A percentile compares a stretch with the other conserved stretches of the same genome.
These are phyloP conservation scores for Mesocentrotus franciscanus DNA, from an alignment of 53 echinoderm and acorn worm genomes.

Conservation along the genomic window DNA sequence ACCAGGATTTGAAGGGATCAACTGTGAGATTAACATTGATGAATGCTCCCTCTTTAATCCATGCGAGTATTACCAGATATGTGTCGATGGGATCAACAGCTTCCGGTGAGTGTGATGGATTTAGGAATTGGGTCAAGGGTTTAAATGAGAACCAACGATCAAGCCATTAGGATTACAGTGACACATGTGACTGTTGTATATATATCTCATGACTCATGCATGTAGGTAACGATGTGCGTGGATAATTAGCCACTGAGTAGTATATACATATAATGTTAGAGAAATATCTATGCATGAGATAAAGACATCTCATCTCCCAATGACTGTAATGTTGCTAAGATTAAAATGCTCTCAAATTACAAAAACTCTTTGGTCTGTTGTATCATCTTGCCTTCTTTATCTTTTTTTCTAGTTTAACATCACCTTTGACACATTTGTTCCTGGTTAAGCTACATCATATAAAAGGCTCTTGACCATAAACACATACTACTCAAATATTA, in stretches of 20 bases:
- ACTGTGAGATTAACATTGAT: constrained; percentile 88
- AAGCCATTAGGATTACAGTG: not conserved
- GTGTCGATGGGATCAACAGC: constrained; percentile 87
- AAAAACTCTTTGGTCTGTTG: no score
- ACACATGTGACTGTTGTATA: not conserved
- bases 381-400: no score
- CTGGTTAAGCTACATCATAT: no score
- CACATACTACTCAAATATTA: no score
- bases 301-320: no score
- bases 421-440: no score
- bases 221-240: not conserved
- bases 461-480: no score
- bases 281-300: no score
- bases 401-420: no score
- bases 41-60: constrained; percentile 78
- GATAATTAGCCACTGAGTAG: not conserved
- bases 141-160: not conserved
- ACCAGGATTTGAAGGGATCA: constrained; percentile 80
- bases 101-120: constrained; percentile 73
- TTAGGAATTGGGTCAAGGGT: constrained; percentile 8
- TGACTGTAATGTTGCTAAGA: no score
- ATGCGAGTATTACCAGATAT: constrained; percentile 84
- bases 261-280: no score
- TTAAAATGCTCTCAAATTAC: no score
- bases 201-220: not conserved